phyloP scores from a whole-genome alignment of 2,888 invertebrate species.

The Eulithis prunata region DNA sequence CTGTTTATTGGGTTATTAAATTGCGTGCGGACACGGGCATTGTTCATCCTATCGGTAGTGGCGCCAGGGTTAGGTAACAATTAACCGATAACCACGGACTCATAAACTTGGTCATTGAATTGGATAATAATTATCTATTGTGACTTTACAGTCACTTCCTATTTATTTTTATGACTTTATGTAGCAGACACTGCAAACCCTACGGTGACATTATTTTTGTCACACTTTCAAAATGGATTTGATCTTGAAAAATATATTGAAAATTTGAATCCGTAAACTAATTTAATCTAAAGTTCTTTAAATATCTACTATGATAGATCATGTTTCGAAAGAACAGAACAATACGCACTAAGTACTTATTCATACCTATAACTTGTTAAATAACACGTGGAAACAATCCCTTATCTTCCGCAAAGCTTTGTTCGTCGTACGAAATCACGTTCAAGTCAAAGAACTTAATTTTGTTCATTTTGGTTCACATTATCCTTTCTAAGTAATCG shows the following conservation, averaged over 20 bases:
- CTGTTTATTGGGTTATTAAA: conserved; percentile 62
- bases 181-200: conserved; percentile 5
- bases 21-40: conserved; percentile 55
- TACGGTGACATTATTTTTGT: neutral
- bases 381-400: conserved; percentile 36
- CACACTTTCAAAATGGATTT: no score
- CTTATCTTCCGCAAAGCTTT: conserved; percentile 58
- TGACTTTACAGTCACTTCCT: conserved; percentile 30
- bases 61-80: conserved; percentile 55
- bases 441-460: conserved; percentile 47
- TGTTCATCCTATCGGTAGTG: conserved; percentile 52
- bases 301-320: neutral
- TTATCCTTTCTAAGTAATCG: conserved; percentile 62
- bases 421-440: conserved; percentile 53
- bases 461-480: conserved; percentile 52
- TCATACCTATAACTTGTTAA: conserved; percentile 11
- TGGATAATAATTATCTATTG: conserved; percentile 30
- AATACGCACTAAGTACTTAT: neutral
- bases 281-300: neutral
- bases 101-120: conserved; percentile 36
- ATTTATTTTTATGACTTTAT: conserved; percentile 19
- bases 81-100: conserved; percentile 39
- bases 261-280: no score
- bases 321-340: conserved; percentile 6
- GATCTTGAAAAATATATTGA: no score